phyloP scores from a whole-genome alignment of 2,797 vertebrate species.

The Neostethus bicornis region DNA sequence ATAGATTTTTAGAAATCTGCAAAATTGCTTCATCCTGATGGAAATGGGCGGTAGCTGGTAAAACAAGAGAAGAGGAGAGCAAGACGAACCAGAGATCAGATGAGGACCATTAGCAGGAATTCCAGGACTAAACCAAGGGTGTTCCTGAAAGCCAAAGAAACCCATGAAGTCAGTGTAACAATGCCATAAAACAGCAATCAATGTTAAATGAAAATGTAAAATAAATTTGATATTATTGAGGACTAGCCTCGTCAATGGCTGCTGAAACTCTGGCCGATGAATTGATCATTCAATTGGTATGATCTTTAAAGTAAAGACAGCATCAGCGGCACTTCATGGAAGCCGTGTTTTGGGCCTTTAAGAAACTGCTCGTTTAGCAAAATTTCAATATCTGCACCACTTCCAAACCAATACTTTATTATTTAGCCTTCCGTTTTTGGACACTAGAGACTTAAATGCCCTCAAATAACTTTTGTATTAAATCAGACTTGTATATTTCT shows the following conservation, averaged over 20 bases:
- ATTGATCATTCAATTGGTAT: neutral
- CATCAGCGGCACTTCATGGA: neutral
- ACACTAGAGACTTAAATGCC: conserved; percentile 48
- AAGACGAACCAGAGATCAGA: too few relatives aligned
- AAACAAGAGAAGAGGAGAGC: too few relatives aligned
- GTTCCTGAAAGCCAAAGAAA: too few relatives aligned
- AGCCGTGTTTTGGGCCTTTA: conserved; percentile 11
- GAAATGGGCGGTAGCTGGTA: too few relatives aligned
- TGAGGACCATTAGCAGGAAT: too few relatives aligned
- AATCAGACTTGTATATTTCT: conserved; percentile 60
- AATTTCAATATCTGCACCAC: conserved; percentile 39
- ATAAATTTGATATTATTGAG: neutral
- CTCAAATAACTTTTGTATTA: conserved; percentile 59
- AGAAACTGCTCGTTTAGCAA: conserved; percentile 38
- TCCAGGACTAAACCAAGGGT: too few relatives aligned
- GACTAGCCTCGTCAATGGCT: neutral
- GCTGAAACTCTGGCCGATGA: neutral
- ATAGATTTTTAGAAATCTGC: too few relatives aligned
- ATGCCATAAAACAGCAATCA: neutral
- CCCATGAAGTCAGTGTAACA: neutral
- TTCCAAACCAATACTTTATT: conserved; percentile 24
- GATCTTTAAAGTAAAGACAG: conserved; percentile 5
- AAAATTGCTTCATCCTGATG: too few relatives aligned
- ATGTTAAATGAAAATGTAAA: neutral
- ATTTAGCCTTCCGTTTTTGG: conserved; percentile 41